These are phyloP conservation scores for Erebia epiphron DNA, from an alignment of 2,888 invertebrate species.

Conservation along the genomic window DNA sequence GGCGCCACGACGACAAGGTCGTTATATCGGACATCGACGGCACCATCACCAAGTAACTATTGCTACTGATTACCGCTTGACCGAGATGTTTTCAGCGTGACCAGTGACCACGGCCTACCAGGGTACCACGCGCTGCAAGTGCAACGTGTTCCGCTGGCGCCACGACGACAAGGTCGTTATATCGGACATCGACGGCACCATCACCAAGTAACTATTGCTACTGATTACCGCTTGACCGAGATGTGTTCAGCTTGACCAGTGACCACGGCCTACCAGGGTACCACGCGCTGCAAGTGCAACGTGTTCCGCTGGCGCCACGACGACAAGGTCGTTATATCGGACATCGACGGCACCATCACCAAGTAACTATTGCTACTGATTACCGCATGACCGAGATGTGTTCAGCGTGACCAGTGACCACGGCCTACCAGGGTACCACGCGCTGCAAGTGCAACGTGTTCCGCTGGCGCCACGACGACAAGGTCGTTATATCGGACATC, in stretches of 20 bases:
- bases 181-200: conserved; percentile 99
- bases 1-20: conserved; percentile 98
- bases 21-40: conserved; percentile 99
- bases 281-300: conserved; percentile 97
- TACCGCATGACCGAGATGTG: conserved; percentile 91
- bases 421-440: conserved; percentile 99
- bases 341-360: conserved; percentile 99
- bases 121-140: conserved; percentile 97
- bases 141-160: conserved; percentile 98
- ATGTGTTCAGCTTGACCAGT: conserved; percentile 99
- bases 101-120: conserved; percentile 99
- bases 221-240: conserved; percentile 86
- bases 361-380: conserved; percentile 73
- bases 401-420: conserved; percentile 99
- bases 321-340: conserved; percentile 98
- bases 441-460: conserved; percentile 98
- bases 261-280: conserved; percentile 99
- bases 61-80: conserved; percentile 68
- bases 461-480: conserved; percentile 98
- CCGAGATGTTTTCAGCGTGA: conserved; percentile 98
- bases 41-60: conserved; percentile 93
- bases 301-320: conserved; percentile 98
- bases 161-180: conserved; percentile 98
- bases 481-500: conserved; percentile 99
- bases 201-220: conserved; percentile 87